phyloP scores from a whole-genome alignment of 1,140 invertebrate genomes.

The Hycleus phaleratus region DNA sequence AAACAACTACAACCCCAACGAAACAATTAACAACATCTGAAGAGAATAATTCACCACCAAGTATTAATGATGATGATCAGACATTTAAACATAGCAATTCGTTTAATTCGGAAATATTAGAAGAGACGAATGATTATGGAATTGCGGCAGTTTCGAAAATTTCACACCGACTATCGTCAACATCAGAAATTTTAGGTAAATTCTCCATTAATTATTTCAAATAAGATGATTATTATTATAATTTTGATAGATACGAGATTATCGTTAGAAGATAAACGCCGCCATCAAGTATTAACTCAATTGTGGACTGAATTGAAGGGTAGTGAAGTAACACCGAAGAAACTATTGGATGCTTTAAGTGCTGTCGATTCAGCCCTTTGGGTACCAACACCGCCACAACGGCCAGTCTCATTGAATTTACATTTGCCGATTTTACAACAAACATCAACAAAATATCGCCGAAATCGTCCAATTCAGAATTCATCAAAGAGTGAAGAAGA shows the following conservation, averaged over 20 bases:
- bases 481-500: constrained; percentile 41
- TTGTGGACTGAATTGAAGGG: constrained; percentile 54
- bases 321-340: constrained; percentile 50
- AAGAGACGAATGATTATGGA: constrained; percentile 24
- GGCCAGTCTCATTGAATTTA: constrained; percentile 58
- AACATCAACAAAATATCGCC: constrained; percentile 39
- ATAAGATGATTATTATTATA: too few species aligned
- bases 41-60: background rate
- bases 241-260: constrained; percentile 38
- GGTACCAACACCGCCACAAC: constrained; percentile 46
- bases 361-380: constrained; percentile 54
- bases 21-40: background rate
- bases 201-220: background rate
- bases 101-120: constrained; percentile 37
- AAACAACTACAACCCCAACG: constrained; percentile 12
- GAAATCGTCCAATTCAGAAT: constrained; percentile 32
- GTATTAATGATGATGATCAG: background rate
- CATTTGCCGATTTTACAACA: constrained; percentile 48
- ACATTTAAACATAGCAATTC: constrained; percentile 38
- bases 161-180: constrained; percentile 1
- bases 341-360: constrained; percentile 48
- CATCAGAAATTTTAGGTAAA: background rate
- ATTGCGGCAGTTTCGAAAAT: constrained; percentile 1
- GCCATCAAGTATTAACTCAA: constrained; percentile 51
- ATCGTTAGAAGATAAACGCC: constrained; percentile 50